phyloP scores from a whole-genome alignment of 2,888 invertebrate genomes.

The Dione vanillae region DNA sequence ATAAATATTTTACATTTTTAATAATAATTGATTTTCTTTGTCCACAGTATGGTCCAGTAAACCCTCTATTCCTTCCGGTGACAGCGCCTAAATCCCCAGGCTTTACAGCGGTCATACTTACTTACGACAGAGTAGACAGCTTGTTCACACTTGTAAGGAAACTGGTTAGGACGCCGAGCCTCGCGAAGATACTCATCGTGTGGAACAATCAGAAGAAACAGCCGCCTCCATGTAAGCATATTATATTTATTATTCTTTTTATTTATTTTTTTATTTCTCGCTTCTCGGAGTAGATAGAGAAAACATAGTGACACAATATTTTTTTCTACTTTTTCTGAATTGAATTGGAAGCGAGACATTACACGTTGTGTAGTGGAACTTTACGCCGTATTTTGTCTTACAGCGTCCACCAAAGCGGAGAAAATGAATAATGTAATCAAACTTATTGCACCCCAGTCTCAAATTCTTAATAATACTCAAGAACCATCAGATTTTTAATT shows the following conservation, averaged over 20 bases:
- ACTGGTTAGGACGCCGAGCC: conserved; percentile 93
- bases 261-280: too few species aligned
- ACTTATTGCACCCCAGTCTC: too few species aligned
- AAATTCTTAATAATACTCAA: too few species aligned
- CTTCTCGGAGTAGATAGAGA: too few species aligned
- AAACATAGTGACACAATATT: too few species aligned
- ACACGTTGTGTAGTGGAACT: too few species aligned
- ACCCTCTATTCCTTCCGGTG: conserved; percentile 93
- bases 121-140: conserved; percentile 95
- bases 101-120: conserved; percentile 97
- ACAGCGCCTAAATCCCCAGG: conserved; percentile 94
- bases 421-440: too few species aligned
- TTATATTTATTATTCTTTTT: neutral
- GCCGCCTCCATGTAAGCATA: conserved; percentile 92
- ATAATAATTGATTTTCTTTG: neutral
- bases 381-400: too few species aligned
- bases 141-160: conserved; percentile 93
- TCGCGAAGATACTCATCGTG: conserved; percentile 95
- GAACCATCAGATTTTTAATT: too few species aligned
- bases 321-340: too few species aligned
- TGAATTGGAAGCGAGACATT: too few species aligned
- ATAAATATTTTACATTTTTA: neutral
- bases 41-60: conserved; percentile 84
- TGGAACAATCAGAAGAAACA: conserved; percentile 98
- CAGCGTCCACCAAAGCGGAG: too few species aligned